A percentile compares a stretch with the other conserved stretches of the same genome.
Evolutionary conservation across 2,888 invertebrate species (phyloP).

Genomic region (Parnassius glacialis): DNA sequence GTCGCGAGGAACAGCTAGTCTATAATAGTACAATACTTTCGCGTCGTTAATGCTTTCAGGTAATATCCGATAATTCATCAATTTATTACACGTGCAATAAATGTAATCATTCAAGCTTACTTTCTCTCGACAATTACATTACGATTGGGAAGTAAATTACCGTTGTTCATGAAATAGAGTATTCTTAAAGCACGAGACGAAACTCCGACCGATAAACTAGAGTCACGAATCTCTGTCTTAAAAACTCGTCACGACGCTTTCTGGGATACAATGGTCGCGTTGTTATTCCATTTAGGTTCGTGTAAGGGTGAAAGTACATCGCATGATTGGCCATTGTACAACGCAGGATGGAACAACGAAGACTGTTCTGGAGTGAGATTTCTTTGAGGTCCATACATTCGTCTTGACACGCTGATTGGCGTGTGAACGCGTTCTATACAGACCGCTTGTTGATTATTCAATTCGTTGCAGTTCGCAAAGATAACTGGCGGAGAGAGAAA

Average conservation of each 20-base stretch:
- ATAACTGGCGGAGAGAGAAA: constrained; percentile 56
- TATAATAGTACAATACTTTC: background rate
- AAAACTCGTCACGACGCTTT: constrained; percentile 66
- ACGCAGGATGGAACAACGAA: constrained; percentile 45
- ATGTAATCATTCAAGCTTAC: constrained; percentile 48
- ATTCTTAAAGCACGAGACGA: constrained; percentile 64
- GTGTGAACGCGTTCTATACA: constrained; percentile 59
- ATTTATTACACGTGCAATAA: constrained; percentile 29
- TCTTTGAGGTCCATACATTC: constrained; percentile 60
- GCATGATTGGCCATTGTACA: constrained; percentile 68
- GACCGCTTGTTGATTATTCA: constrained; percentile 63
- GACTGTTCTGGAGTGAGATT: constrained; percentile 66
- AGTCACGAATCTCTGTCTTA: constrained; percentile 73
- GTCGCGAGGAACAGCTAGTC: no score
- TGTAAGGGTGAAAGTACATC: constrained; percentile 70
- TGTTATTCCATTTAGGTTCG: constrained; percentile 70
- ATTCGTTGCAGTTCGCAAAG: constrained; percentile 51
- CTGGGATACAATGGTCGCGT: constrained; percentile 65
- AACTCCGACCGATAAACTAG: constrained; percentile 59
- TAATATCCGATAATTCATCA: constrained; percentile 8
- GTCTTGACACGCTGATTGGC: constrained; percentile 66
- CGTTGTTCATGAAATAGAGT: constrained; percentile 58
- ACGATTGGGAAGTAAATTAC: constrained; percentile 62
- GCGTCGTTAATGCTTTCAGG: background rate
- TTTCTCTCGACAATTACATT: constrained; percentile 69